These are phyloP conservation scores for Corythaixoides concolor DNA, from an alignment of 2,113 vertebrate species.

Conservation along the genomic window DNA sequence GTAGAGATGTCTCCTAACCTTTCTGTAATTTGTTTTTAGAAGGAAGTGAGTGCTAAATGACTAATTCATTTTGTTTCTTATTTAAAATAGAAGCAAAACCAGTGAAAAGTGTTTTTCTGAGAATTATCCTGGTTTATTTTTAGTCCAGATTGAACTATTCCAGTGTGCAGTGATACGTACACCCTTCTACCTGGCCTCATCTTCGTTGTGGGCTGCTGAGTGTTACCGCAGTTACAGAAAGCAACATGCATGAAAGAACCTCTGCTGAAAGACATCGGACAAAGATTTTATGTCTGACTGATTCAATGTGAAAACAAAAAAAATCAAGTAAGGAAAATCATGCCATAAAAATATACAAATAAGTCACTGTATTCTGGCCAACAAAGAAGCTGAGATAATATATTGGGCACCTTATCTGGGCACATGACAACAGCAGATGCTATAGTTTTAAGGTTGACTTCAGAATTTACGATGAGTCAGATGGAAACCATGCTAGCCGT, in stretches of 20 bases:
- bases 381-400: not conserved
- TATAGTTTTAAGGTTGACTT: not conserved
- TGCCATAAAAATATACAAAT: not conserved
- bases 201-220: not conserved
- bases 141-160: not conserved
- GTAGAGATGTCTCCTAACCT: not conserved
- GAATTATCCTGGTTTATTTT: not conserved
- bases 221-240: not conserved
- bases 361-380: not conserved
- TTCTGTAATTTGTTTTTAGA: not conserved
- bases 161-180: not conserved
- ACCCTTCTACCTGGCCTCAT: not conserved
- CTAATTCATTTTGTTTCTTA: not conserved
- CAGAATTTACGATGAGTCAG: not conserved
- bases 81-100: not conserved
- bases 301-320: not conserved
- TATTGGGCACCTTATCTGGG: not conserved
- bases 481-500: not conserved
- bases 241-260: not conserved
- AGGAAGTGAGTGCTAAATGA: not conserved
- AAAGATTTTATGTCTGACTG: not conserved
- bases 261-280: not conserved
- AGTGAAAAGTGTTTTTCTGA: not conserved
- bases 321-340: not conserved
- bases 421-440: not conserved